phyloP scores from a whole-genome alignment of 2,888 invertebrate species.

The Cinara cedri region DNA sequence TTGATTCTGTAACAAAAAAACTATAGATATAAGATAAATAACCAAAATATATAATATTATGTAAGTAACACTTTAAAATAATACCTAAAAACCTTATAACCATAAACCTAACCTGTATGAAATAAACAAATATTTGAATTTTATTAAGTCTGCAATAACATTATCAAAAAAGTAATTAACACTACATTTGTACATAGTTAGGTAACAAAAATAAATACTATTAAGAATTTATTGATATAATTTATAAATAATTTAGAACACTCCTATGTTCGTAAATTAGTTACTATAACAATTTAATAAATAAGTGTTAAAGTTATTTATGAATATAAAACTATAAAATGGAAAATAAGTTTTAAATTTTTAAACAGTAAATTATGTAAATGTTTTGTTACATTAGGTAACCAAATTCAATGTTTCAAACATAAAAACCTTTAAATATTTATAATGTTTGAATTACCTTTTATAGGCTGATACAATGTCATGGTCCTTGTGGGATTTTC shows the following conservation, averaged over 20 bases:
- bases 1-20: slow-evolving; percentile 26
- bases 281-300: no score
- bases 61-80: not conserved
- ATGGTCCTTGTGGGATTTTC: not conserved
- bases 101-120: not conserved
- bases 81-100: not conserved
- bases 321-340: not conserved
- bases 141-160: not conserved
- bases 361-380: not conserved
- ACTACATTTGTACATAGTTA: no score
- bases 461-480: slow-evolving; percentile 21
- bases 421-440: not conserved
- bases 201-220: no score
- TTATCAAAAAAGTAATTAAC: not conserved
- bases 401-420: not conserved
- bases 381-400: not conserved
- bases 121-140: not conserved
- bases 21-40: not conserved
- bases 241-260: no score
- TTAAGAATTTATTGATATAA: no score
- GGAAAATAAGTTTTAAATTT: not conserved
- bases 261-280: no score
- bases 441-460: not conserved
- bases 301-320: not conserved
- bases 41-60: not conserved